phyloP scores from a whole-genome alignment of 1,140 invertebrate genomes.

The Bacillus rossius region DNA sequence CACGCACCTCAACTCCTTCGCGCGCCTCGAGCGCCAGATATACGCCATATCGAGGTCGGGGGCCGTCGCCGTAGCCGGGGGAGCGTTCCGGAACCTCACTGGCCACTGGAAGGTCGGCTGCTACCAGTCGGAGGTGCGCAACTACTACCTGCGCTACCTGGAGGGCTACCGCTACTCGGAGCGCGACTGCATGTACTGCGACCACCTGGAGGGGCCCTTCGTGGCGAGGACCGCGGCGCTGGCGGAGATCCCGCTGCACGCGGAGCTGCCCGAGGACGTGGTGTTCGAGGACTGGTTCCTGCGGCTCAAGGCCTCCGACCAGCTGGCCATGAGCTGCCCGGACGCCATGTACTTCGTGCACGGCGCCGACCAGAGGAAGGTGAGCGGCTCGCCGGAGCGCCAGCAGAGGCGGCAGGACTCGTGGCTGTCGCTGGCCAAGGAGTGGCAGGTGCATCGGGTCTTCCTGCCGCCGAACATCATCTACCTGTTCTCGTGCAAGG shows the following conservation, averaged over 20 bases:
- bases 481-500: slow-evolving; percentile 22
- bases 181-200: slow-evolving; percentile 36
- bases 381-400: neutral
- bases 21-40: slow-evolving; percentile 30
- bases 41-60: slow-evolving; percentile 22
- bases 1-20: slow-evolving; percentile 23
- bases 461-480: slow-evolving; percentile 12
- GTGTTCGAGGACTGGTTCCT: slow-evolving; percentile 35
- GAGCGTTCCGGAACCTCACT: slow-evolving; percentile 25
- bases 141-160: slow-evolving; percentile 27
- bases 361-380: neutral
- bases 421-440: slow-evolving; percentile 20
- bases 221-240: slow-evolving; percentile 21
- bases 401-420: neutral
- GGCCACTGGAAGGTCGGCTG: slow-evolving; percentile 36
- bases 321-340: slow-evolving; percentile 26
- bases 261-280: slow-evolving; percentile 13
- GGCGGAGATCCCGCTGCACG: slow-evolving; percentile 19
- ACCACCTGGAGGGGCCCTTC: slow-evolving; percentile 33
- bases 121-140: slow-evolving; percentile 27
- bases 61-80: slow-evolving; percentile 24
- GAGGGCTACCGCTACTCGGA: slow-evolving; percentile 33
- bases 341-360: slow-evolving; percentile 31
- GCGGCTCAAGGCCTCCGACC: slow-evolving; percentile 15
- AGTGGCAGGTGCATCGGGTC: slow-evolving; percentile 24